Percentiles rank a stretch among this genome's conserved stretches.
Evolutionary conservation across 2,113 vertebrate species (phyloP).

Genomic region (Gymnorhina tibicen): DNA sequence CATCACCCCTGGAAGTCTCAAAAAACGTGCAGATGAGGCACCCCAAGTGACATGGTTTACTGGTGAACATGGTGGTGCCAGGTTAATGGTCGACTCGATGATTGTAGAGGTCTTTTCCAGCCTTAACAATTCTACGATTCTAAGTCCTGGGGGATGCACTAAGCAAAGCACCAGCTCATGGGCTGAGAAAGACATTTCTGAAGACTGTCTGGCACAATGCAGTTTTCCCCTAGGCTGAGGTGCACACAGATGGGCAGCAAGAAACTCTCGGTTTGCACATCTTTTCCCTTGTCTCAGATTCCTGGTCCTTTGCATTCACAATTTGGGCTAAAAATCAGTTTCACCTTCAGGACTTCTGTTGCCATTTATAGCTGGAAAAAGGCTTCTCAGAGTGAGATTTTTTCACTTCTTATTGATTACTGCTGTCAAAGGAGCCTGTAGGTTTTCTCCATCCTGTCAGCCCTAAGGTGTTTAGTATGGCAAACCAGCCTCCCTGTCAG

Average conservation of each 20-base stretch:
- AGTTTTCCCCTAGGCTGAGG: neutral
- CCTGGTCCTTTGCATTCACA: neutral
- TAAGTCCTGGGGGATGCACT: neutral
- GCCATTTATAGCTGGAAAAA: neutral
- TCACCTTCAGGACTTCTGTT: neutral
- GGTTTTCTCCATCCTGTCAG: slow-evolving; percentile 21
- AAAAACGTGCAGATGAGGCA: neutral
- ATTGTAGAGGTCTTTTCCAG: neutral
- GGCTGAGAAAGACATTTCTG: neutral
- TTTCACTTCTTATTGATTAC: slow-evolving; percentile 44
- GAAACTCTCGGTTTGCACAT: neutral
- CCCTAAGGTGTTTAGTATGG: neutral
- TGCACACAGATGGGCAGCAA: neutral
- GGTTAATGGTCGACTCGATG: no score
- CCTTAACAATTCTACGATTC: neutral
- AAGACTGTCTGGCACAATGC: neutral
- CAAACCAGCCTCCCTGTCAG: neutral
- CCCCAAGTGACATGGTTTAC: neutral
- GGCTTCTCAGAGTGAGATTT: slow-evolving; percentile 13
- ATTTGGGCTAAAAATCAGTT: neutral
- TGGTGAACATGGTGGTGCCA: neutral
- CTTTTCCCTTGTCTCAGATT: neutral
- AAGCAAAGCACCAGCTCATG: neutral
- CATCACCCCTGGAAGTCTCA: neutral
- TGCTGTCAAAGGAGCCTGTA: slow-evolving; percentile 25